Base-by-base conservation (phyloP, 2,888 invertebrate species). In the Polydrusus tereticollis region DNA sequence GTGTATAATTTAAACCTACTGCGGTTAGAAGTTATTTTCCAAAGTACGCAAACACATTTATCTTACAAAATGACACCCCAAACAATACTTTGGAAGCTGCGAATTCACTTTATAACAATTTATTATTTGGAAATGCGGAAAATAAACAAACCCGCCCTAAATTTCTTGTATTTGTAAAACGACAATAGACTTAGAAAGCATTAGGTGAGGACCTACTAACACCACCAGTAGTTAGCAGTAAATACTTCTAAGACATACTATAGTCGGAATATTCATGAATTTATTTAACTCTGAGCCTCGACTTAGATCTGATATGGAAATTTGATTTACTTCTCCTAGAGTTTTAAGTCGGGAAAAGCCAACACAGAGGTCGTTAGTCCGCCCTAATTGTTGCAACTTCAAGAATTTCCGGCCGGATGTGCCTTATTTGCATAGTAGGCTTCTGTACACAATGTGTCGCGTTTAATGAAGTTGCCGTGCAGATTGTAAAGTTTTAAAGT, bases 381-480 rank as follows among this genome's bases (percentile, higher is more conserved):
- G 38, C 43, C 63, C 63, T 72, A 68, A 72, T 67, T 63, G 67
- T 62, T 68, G 72, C 72, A 68, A 67, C 67, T 67, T 58, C 58
- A 72, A 68, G 72, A 63, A 57, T 68, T 67, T 68, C 67, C 63
- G 72, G 72, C 52, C 72, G 72, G 68, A 63, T 59, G 57, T 55
- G 47, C 63, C 68, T 68, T 67, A 72, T 72, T 72, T 72, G 72
- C 72, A 72, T 72, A 50, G 72, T 72, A 72, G 72, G 72, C 72
- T 68, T 67, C 55, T 59, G 68, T 67, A 72, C 72, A 72, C 68
- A 72, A 68, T 72, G 68, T 72, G 72, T 68, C 63, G 57, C 68
- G 62, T 58, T 58, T 72, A 68, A 72, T 68, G 72, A 72, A 72
- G 58, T 72, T 68, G 68, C 63, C 64, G 23, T 50, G 64, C 64